Evolutionary conservation across 2,888 invertebrate species (phyloP).

Genomic region (Onchidella celtica): DNA sequence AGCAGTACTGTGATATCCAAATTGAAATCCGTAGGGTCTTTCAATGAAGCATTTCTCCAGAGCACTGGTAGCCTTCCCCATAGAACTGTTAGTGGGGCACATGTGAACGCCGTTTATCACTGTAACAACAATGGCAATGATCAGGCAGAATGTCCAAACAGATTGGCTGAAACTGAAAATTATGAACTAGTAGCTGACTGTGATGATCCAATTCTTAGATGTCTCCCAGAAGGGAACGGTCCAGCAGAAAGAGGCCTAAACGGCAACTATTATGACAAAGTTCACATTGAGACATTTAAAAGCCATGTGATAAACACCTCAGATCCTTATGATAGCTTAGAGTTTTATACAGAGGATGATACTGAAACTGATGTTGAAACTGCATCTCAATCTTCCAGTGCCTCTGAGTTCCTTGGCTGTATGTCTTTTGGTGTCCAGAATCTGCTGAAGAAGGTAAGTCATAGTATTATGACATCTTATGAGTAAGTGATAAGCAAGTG

Average conservation of each 20-base stretch:
- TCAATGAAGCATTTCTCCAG: constrained; percentile 27
- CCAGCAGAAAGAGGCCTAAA: neutral
- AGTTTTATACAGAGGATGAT: constrained; percentile 16
- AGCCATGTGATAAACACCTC: neutral
- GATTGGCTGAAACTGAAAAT: neutral
- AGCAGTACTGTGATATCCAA: constrained; percentile 26
- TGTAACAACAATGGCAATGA: too few relatives aligned
- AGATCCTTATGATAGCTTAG: constrained; percentile 26
- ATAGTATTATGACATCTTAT: too few relatives aligned
- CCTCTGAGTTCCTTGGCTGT: constrained; percentile 96
- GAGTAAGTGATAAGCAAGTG: too few relatives aligned
- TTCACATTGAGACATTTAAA: neutral
- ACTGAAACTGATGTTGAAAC: constrained; percentile 19
- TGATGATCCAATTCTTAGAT: neutral
- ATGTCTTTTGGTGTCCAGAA: constrained; percentile 93
- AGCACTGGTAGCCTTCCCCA: constrained; percentile 29
- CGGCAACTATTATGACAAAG: neutral
- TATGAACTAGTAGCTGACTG: neutral
- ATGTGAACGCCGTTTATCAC: too few relatives aligned
- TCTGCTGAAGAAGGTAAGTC: constrained; percentile 80
- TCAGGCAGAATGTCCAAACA: neutral
- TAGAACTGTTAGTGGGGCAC: neutral
- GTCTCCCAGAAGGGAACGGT: neutral
- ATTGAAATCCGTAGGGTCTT: neutral
- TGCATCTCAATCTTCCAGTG: constrained; percentile 82